Evolutionary conservation across 2,113 vertebrate species (phyloP).

Genomic region (Phrynocephalus versicolor): DNA sequence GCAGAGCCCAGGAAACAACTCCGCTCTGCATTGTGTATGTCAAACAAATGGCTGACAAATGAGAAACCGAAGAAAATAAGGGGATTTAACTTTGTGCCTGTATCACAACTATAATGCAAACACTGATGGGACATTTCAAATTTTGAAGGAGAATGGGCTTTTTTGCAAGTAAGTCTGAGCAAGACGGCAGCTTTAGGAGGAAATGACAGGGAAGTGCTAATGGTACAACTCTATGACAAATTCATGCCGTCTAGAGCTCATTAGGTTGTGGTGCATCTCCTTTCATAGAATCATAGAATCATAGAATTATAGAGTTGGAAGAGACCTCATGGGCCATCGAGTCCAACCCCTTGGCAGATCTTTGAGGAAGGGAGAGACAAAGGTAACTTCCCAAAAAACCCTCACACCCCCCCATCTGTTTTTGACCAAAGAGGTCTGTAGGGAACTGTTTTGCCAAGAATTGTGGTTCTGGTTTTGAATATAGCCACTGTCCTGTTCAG

Average conservation of each 20-base stretch:
- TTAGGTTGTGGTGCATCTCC: not conserved
- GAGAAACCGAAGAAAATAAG: not conserved
- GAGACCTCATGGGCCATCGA: no score
- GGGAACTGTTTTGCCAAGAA: no score
- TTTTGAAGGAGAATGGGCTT: no score
- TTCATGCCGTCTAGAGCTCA: not conserved
- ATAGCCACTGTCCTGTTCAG: no score
- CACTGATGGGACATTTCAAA: not conserved
- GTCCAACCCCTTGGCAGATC: no score
- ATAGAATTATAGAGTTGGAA: no score
- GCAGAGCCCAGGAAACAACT: constrained; percentile 2
- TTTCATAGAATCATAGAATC: no score
- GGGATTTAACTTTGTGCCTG: not conserved
- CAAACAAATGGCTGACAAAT: not conserved
- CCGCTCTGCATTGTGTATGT: not conserved
- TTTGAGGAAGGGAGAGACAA: not conserved
- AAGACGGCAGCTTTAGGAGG: not conserved
- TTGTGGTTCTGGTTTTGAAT: no score
- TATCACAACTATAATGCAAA: not conserved
- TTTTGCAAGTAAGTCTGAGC: not conserved
- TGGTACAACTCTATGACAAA: not conserved
- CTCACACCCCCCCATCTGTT: no score
- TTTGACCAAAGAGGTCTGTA: no score
- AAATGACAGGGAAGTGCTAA: not conserved
- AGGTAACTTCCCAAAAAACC: no score